These are phyloP conservation scores for Lottia scabra DNA, from an alignment of 2,888 invertebrate species.

Conservation along the genomic window DNA sequence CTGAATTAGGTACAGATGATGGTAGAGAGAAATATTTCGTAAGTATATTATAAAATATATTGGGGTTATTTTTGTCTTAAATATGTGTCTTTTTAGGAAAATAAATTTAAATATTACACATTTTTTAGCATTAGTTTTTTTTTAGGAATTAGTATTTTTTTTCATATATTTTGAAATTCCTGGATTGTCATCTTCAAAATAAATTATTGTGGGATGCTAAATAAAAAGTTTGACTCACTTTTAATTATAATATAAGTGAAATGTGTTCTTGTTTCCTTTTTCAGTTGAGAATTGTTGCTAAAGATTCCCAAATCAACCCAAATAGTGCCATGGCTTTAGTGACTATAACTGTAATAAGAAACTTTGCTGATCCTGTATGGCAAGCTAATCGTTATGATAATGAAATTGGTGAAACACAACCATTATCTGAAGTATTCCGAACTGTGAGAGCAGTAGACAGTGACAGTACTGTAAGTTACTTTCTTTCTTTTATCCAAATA, in stretches of 20 bases:
- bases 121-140: no score
- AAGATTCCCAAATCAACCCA: slow-evolving; percentile 49
- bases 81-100: no score
- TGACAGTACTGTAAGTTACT: slow-evolving; percentile 30
- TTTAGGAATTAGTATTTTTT: no score
- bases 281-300: slow-evolving; percentile 53
- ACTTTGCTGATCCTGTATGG: slow-evolving; percentile 46
- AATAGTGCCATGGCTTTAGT: slow-evolving; percentile 41
- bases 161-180: no score
- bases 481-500: neutral
- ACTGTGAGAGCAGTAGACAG: slow-evolving; percentile 41
- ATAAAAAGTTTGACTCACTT: no score
- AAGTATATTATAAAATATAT: slow-evolving; percentile 20
- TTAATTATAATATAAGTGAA: no score
- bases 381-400: slow-evolving; percentile 16
- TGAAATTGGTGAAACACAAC: slow-evolving; percentile 32
- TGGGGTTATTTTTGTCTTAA: no score
- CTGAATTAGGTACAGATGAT: slow-evolving; percentile 18
- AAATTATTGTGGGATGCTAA: no score
- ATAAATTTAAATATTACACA: no score
- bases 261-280: slow-evolving; percentile 18
- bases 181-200: no score
- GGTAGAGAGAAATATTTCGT: slow-evolving; percentile 23
- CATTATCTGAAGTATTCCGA: slow-evolving; percentile 26
- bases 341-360: slow-evolving; percentile 50